phyloP scores from a whole-genome alignment of 2,113 vertebrate species.

The Egretta garzetta region DNA sequence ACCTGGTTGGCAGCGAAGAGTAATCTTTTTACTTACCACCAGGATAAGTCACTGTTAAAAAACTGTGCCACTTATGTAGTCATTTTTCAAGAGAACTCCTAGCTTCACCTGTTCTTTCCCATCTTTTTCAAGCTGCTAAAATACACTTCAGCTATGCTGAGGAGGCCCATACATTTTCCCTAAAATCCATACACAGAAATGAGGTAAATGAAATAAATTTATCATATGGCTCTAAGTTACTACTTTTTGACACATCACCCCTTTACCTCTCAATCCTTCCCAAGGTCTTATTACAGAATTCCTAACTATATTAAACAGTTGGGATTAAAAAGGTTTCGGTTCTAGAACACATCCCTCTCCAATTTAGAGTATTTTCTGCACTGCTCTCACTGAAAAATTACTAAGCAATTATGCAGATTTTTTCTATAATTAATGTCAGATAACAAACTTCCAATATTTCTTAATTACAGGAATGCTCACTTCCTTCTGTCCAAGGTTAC shows the following conservation, averaged over 20 bases:
- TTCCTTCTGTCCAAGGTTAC: slow-evolving; percentile 30
- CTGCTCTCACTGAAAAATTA: background rate
- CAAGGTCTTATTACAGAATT: background rate
- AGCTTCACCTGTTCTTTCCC: background rate
- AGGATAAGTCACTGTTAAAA: background rate
- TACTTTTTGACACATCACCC: background rate
- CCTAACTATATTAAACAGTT: background rate
- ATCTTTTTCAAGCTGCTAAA: background rate
- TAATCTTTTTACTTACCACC: background rate
- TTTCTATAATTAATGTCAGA: background rate
- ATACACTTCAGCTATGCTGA: background rate
- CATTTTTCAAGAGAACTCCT: background rate
- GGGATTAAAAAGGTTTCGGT: background rate
- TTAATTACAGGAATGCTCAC: background rate
- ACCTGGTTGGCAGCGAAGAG: background rate
- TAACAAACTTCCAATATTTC: slow-evolving; percentile 6
- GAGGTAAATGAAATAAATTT: background rate
- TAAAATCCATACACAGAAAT: background rate
- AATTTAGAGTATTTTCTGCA: background rate
- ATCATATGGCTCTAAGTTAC: background rate
- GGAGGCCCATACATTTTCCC: background rate
- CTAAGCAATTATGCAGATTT: background rate
- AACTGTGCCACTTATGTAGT: background rate
- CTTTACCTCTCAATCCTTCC: background rate
- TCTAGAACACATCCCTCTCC: background rate